Evolutionary conservation across 1,140 invertebrate species (phyloP), one percentile per base, ranked within the genome.

Genomic region (Pseudomyrmex pallidus): DNA sequence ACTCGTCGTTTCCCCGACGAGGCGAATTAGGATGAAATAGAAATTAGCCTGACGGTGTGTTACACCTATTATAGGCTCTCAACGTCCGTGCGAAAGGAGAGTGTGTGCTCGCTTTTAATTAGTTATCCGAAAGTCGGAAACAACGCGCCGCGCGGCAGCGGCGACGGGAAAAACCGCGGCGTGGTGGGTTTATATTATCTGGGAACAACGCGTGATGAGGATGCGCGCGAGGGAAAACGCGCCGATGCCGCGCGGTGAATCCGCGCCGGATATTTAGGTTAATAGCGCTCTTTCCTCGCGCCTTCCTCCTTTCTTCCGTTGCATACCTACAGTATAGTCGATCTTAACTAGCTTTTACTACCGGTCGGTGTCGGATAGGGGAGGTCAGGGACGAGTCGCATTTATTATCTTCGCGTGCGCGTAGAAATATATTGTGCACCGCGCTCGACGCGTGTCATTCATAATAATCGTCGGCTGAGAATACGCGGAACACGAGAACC

Each of bases 121-220:
- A 90, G 84, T 84, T 90, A 87, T 90, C 86, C 89, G 90, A 91
- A 91, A 91, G 90, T 83, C 70, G 90, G 87, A 87, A 90, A 89
- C 57, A 35, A 35, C 74, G 50, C 89, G 25, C 25, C 25, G 25
- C 0, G 25, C 25, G 25, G 25, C 25, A 25, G 25, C 25, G 25
- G 25, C 25, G 57, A 77, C 83, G 85, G 83, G 88, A 91, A 70
- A 83, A 83, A 15, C 15, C 10, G 56, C 12, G 22, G 25, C 5
- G 35, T 35, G 35, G 35, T 0, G 35, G 35, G 7, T 35, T 35
- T 35, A 44, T 50, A 63, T 68, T 76, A 84, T 84, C 70, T 84
- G 77, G 73, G 85, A 68, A 78, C 20, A n/a, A 50, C 57, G 46
- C 44, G 20, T 52, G 50, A 74, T 44, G 35, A 82, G 59, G 44